These are phyloP conservation scores for Drosophila anceps DNA, from an alignment of 2,888 invertebrate species.

Conservation along the genomic window DNA sequence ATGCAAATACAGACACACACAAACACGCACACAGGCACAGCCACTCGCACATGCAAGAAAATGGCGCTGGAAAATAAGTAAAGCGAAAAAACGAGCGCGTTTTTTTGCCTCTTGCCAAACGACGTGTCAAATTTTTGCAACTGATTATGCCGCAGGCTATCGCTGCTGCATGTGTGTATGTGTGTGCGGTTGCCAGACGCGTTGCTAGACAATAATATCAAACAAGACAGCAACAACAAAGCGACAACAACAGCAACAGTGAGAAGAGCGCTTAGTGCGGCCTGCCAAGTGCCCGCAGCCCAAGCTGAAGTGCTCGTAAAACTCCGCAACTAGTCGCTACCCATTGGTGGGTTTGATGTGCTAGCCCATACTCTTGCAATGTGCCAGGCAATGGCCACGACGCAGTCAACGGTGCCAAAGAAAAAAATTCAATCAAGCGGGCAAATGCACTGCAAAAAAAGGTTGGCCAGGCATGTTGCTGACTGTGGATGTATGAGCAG, in stretches of 20 bases:
- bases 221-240: constrained; percentile 64
- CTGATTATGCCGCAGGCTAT: constrained; percentile 70
- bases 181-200: constrained; percentile 63
- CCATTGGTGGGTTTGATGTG: not conserved
- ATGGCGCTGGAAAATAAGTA: constrained; percentile 39
- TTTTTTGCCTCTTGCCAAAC: constrained; percentile 43
- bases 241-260: constrained; percentile 9
- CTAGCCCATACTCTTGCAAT: constrained; percentile 55
- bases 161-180: constrained; percentile 2
- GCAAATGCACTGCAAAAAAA: constrained; percentile 37
- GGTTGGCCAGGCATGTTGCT: no score
- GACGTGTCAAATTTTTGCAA: constrained; percentile 71
- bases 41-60: constrained; percentile 23
- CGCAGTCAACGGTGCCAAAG: constrained; percentile 32
- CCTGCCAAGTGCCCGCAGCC: constrained; percentile 66
- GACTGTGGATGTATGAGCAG: not conserved
- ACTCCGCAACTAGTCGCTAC: constrained; percentile 1
- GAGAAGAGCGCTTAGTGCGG: constrained; percentile 45
- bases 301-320: constrained; percentile 37
- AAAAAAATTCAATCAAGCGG: constrained; percentile 71
- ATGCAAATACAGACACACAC: constrained; percentile 64
- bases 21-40: constrained; percentile 2
- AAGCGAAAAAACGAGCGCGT: constrained; percentile 21
- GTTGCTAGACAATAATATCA: constrained; percentile 79
- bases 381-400: constrained; percentile 47